phyloP scores from a whole-genome alignment of 37 sponge, comb jelly and placozoan genomes.

The Cliona cf. orientalis region DNA sequence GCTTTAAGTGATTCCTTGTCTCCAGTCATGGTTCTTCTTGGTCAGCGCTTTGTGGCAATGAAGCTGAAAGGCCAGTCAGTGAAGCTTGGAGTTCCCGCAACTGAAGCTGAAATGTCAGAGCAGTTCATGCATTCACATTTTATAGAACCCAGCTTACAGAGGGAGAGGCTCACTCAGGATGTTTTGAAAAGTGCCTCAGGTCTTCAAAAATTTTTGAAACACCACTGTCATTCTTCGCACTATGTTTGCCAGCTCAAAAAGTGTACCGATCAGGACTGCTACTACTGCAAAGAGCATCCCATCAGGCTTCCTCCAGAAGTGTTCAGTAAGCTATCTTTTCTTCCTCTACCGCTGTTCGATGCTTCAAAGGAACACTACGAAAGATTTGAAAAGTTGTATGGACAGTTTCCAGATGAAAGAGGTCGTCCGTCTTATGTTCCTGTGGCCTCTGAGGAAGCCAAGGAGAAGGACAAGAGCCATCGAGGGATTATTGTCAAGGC shows the following conservation, averaged over 20 bases:
- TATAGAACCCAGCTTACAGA: too few relatives aligned
- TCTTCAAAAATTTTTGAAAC: neutral
- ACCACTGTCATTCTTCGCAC: conserved; percentile 7
- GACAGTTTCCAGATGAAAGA: neutral
- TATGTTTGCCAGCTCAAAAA: conserved; percentile 17
- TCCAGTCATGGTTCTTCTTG: neutral
- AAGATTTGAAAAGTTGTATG: neutral
- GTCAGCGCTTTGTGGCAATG: conserved; percentile 4
- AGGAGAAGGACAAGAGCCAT: neutral
- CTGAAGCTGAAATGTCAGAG: neutral
- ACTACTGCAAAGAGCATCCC: conserved; percentile 25
- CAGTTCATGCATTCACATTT: too few relatives aligned
- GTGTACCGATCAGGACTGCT: neutral
- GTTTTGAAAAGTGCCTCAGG: neutral
- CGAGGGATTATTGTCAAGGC: neutral
- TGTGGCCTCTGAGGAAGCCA: neutral
- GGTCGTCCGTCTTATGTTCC: neutral
- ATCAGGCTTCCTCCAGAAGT: neutral
- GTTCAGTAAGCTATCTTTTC: neutral
- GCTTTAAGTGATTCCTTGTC: conserved; percentile 3
- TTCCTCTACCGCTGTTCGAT: conserved; percentile 1
- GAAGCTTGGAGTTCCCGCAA: neutral
- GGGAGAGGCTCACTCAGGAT: neutral
- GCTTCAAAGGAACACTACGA: neutral
- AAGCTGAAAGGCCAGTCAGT: neutral